A percentile compares a stretch with the other conserved stretches of the same genome.
phyloP scores from a whole-genome alignment of 1,140 invertebrate species.

The Eriocheir sinensis region DNA sequence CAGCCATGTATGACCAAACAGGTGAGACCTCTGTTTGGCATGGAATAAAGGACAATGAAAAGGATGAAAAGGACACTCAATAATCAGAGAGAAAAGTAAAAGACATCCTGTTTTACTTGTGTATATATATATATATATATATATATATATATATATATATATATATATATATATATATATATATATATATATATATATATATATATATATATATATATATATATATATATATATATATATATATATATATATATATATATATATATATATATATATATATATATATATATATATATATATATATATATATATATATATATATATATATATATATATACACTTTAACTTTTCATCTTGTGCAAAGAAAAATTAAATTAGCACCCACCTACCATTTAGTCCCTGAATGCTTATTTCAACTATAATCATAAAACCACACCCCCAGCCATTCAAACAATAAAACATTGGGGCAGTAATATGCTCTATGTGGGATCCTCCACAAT shows the following conservation, averaged over 20 bases:
- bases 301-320: neutral
- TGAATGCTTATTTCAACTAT: neutral
- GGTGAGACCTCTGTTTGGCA: no score
- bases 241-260: neutral
- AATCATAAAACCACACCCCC: neutral
- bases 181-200: constrained; percentile 13
- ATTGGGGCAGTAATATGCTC: neutral
- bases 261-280: neutral
- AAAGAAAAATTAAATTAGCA: no score
- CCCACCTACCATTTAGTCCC: neutral
- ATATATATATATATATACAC: neutral
- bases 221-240: constrained; percentile 13
- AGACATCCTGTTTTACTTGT: neutral
- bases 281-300: neutral
- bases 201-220: neutral
- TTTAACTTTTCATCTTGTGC: no score
- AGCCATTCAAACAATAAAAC: neutral
- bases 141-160: neutral
- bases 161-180: neutral
- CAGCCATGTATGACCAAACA: no score
- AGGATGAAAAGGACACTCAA: no score
- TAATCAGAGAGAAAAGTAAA: neutral
- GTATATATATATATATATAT: neutral
- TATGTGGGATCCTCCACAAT: neutral
- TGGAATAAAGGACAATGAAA: no score